Conservation (phyloP, 2,113 vertebrate genomes). For the Aegithalos caudatus region DNA sequence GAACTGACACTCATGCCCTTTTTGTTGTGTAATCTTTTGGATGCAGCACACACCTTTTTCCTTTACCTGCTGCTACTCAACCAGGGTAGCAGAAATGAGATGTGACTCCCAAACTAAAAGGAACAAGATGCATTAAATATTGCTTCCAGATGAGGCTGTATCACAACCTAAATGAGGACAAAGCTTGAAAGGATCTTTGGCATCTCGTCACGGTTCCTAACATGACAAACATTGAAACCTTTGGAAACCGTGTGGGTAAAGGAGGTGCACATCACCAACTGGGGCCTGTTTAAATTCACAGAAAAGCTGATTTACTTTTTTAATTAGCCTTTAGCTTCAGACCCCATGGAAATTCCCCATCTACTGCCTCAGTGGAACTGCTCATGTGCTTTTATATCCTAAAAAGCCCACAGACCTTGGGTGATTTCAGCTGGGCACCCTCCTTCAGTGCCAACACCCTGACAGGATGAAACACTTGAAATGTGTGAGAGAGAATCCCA, state of each 20-base stretch:
- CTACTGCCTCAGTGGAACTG: accelerated
- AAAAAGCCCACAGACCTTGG: neutral
- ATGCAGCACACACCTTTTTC: no score
- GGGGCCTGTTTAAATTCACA: neutral
- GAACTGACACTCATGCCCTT: no score
- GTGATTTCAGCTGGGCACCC: neutral
- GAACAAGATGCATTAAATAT: neutral
- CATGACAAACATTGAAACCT: accelerated
- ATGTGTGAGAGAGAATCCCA: neutral
- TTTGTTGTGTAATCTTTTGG: no score
- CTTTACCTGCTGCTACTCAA: no score
- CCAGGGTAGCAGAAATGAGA: no score
- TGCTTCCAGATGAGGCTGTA: neutral
- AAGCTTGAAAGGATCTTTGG: neutral
- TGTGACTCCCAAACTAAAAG: neutral
- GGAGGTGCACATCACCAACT: neutral
- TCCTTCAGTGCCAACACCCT: neutral
- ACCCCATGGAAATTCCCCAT: neutral
- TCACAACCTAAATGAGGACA: accelerated
- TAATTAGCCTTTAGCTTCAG: neutral
- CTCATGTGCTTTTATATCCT: accelerated
- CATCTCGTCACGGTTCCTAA: neutral
- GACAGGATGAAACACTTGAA: neutral
- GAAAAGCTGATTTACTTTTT: neutral
- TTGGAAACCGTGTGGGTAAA: neutral